Evolutionary conservation across 2,113 vertebrate genomes (phyloP), one percentile per base, ranked within the genome.

Genomic region (Enhydra lutris): DNA sequence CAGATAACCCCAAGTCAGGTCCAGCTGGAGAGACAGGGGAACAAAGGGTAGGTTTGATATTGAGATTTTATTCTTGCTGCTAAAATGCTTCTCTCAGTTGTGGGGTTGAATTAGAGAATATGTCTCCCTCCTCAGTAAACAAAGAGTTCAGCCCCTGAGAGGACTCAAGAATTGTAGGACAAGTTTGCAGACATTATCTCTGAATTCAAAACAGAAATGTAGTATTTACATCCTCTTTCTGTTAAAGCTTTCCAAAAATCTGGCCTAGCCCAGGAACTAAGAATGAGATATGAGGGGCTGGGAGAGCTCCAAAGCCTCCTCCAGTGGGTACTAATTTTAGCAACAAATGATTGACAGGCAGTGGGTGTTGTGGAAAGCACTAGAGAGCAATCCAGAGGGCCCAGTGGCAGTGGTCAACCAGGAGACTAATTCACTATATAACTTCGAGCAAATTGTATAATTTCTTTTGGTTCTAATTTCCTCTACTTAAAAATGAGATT

Each of bases 61-160:
- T 52, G 80, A 69, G 74, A 80, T 71, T 88, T 84, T 80, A 23
- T 76, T 96, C 52, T 80, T 87, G 23, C 20, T 59, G 9, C 45
- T 14, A n/a, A 52, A 55, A 80, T 31, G 20, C 3, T 59, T 8
- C 67, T 69, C 26, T 79, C 39, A 3, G 4, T 15, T 42, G 39
- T 36, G 36, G 7, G 23, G 55, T n/a, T 80, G 11, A 71, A 36
- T 61, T n/a, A 36, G 6, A 93, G 63, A 88, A 0, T 24, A 4
- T 21, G 7, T 76, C 50, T 76, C n/a, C n/a, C 34, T 84, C 65
- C 6, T 63, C 65, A 39, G 42, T 57, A 69, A 79, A 59, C 6
- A 17, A 63, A 85, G 21, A 26, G 12, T 36, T 85, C n/a, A 26
- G 52, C 26, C 45, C 11, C 18, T 69, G 65, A 45, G 29, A 57